phyloP scores from a whole-genome alignment of 2,113 vertebrate species.

The Erythrolamprus reginae region DNA sequence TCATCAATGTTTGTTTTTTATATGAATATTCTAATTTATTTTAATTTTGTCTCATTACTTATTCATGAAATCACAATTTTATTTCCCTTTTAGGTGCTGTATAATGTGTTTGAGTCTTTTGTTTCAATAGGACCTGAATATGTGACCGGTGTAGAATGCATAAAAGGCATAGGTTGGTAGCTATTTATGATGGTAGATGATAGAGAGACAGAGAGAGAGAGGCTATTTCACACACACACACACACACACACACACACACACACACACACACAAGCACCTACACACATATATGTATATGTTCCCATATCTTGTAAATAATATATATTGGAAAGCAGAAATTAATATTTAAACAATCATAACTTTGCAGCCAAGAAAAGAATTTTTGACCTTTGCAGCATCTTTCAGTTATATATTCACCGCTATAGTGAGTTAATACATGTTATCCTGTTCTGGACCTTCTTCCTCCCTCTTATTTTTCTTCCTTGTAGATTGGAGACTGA shows the following conservation, averaged over 20 bases:
- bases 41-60: neutral
- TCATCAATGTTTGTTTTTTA: neutral
- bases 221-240: neutral
- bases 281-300: neutral
- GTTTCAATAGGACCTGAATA: conserved; percentile 76
- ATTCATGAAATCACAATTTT: neutral
- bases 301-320: neutral
- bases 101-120: conserved; percentile 92
- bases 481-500: neutral
- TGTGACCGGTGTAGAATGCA: conserved; percentile 81
- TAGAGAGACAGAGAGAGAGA: no score
- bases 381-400: neutral
- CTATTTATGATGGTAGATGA: neutral
- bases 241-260: neutral
- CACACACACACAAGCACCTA: neutral
- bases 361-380: neutral
- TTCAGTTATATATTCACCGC: neutral
- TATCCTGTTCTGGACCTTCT: neutral
- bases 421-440: neutral
- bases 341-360: neutral
- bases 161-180: conserved; percentile 89
- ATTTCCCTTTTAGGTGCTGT: conserved; percentile 79
- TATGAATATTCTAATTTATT: neutral
- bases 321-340: neutral
- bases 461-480: neutral